phyloP scores from a whole-genome alignment of 2,797 vertebrate species.

The Masticophis lateralis region DNA sequence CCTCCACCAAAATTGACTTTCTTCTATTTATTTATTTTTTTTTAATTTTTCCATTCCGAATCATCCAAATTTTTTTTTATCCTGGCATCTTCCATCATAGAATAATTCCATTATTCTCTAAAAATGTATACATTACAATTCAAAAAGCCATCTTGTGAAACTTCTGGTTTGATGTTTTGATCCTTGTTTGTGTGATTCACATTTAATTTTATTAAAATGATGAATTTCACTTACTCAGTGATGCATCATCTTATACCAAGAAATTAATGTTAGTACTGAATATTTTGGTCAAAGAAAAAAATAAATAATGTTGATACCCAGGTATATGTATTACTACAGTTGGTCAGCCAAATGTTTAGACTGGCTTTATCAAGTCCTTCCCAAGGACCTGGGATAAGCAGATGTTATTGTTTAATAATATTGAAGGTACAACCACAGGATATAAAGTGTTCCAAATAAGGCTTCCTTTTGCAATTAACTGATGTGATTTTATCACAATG shows the following conservation, averaged over 20 bases:
- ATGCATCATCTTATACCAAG: not conserved
- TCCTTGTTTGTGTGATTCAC: not conserved
- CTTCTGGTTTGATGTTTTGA: not conserved
- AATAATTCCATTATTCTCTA: not conserved
- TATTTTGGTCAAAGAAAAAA: no score
- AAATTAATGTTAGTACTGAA: not conserved
- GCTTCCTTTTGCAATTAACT: not conserved
- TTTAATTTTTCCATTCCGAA: not conserved
- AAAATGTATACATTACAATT: not conserved
- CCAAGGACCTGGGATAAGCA: not conserved
- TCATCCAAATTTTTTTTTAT: not conserved
- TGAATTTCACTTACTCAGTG: not conserved
- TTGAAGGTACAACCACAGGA: not conserved
- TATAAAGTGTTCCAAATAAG: not conserved
- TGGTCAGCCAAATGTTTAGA: not conserved
- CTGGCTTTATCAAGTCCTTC: not conserved
- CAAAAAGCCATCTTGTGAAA: not conserved
- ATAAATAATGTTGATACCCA: not conserved
- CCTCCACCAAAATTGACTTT: not conserved
- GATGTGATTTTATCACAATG: not conserved
- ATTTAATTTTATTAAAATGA: not conserved
- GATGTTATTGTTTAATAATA: not conserved
- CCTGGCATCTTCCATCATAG: not conserved
- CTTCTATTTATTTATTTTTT: not conserved
- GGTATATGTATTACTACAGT: not conserved